Conservation (phyloP, 2,888 invertebrate species). For the Panopea generosa region DNA sequence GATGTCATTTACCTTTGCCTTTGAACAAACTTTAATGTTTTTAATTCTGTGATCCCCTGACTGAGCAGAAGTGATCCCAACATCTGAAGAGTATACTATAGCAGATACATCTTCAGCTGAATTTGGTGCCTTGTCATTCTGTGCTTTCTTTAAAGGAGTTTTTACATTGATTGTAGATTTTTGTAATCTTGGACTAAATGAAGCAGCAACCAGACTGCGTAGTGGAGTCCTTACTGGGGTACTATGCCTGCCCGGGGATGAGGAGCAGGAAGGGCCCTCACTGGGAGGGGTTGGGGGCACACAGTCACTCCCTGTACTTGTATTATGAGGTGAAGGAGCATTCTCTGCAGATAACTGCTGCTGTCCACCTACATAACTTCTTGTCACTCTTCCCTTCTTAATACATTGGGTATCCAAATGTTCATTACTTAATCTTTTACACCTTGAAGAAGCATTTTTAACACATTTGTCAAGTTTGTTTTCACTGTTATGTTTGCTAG, state of each 20-base stretch:
- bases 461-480: slow-evolving; percentile 3
- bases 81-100: background rate
- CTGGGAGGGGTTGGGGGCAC: slow-evolving; percentile 83
- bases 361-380: slow-evolving; percentile 3
- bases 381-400: background rate
- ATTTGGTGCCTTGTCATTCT: slow-evolving; percentile 6
- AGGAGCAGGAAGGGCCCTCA: slow-evolving; percentile 17
- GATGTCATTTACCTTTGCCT: background rate
- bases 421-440: slow-evolving; percentile 34
- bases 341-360: background rate
- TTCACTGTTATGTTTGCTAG: slow-evolving; percentile 8
- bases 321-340: slow-evolving; percentile 29
- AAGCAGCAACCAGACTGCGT: slow-evolving; percentile 8
- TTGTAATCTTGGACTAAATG: slow-evolving; percentile 54
- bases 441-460: background rate
- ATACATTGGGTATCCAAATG: slow-evolving; percentile 1
- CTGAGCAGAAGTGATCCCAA: background rate
- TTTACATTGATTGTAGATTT: background rate
- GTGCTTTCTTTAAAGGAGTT: background rate
- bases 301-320: slow-evolving; percentile 76
- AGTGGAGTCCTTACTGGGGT: slow-evolving; percentile 29
- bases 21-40: background rate
- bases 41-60: background rate
- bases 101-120: background rate
- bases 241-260: background rate